A percentile compares a stretch with the other conserved stretches of the same genome.
Evolutionary conservation across 2,797 vertebrate genomes (phyloP).

Genomic region (Cyclura pinguis): DNA sequence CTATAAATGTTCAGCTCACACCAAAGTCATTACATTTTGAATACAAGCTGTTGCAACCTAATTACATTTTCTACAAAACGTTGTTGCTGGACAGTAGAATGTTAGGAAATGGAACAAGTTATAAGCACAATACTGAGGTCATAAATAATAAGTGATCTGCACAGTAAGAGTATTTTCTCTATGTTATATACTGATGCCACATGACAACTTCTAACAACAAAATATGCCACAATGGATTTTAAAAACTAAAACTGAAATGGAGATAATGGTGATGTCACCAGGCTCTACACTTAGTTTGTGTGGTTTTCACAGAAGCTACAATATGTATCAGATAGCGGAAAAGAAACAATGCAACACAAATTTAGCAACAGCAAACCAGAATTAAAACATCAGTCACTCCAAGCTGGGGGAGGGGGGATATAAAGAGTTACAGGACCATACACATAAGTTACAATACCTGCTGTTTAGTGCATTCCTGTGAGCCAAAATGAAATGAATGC

Average conservation of each 20-base stretch:
- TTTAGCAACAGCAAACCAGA: conserved; percentile 51
- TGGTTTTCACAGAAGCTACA: conserved; percentile 21
- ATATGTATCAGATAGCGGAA: conserved; percentile 41
- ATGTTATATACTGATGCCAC: conserved; percentile 22
- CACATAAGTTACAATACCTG: conserved; percentile 93
- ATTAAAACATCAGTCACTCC: conserved; percentile 66
- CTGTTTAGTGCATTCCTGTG: conserved; percentile 96
- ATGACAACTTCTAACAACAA: conserved; percentile 30
- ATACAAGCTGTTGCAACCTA: not conserved
- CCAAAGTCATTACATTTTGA: not conserved
- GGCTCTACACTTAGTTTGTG: conserved; percentile 21
- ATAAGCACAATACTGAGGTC: not conserved
- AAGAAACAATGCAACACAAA: conserved; percentile 56
- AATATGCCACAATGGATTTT: conserved; percentile 1
- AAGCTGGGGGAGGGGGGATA: conserved; percentile 56
- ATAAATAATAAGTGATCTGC: not conserved
- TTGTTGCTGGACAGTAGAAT: not conserved
- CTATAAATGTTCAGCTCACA: not conserved
- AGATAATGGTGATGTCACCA: not conserved
- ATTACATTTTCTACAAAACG: conserved; percentile 1
- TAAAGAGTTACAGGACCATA: conserved; percentile 76
- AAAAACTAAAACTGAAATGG: conserved; percentile 8
- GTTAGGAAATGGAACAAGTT: conserved; percentile 11
- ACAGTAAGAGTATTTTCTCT: not conserved
- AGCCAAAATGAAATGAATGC: conserved; percentile 92